These are phyloP conservation scores for Meloidogyne floridensis DNA, from an alignment of 1,140 invertebrate species.

Conservation along the genomic window DNA sequence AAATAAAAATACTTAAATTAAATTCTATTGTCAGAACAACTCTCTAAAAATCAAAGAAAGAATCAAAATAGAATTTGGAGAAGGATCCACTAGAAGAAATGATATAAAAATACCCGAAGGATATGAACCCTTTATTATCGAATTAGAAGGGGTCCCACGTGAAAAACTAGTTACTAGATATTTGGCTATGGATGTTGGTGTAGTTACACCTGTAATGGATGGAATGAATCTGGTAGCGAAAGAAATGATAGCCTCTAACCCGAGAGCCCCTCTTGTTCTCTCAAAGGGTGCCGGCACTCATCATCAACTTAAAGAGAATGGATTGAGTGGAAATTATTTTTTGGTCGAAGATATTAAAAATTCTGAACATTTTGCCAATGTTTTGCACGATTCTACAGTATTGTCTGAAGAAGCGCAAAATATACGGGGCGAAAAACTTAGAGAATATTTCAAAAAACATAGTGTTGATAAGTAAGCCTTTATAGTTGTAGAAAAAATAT, in stretches of 20 bases:
- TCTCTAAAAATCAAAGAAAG: slow-evolving; percentile 56
- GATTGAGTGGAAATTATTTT: slow-evolving; percentile 44
- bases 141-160: slow-evolving; percentile 60
- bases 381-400: slow-evolving; percentile 57
- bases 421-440: slow-evolving; percentile 51
- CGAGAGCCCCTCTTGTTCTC: slow-evolving; percentile 57
- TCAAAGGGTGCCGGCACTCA: slow-evolving; percentile 64
- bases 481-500: neutral
- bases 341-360: slow-evolving; percentile 55
- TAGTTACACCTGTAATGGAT: slow-evolving; percentile 65
- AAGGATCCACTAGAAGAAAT: neutral
- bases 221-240: slow-evolving; percentile 61
- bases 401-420: slow-evolving; percentile 48
- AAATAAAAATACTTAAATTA: neutral
- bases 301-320: slow-evolving; percentile 60
- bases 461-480: slow-evolving; percentile 56
- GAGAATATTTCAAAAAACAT: slow-evolving; percentile 64
- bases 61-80: slow-evolving; percentile 54
- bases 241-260: slow-evolving; percentile 65
- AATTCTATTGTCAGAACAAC: slow-evolving; percentile 52
- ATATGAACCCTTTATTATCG: slow-evolving; percentile 62
- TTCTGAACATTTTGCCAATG: slow-evolving; percentile 55
- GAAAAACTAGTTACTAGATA: slow-evolving; percentile 58
- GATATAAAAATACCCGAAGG: slow-evolving; percentile 36
- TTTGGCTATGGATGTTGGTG: slow-evolving; percentile 64